Evolutionary conservation across 2,113 vertebrate genomes (phyloP).

Genomic region (Gavia stellata): DNA sequence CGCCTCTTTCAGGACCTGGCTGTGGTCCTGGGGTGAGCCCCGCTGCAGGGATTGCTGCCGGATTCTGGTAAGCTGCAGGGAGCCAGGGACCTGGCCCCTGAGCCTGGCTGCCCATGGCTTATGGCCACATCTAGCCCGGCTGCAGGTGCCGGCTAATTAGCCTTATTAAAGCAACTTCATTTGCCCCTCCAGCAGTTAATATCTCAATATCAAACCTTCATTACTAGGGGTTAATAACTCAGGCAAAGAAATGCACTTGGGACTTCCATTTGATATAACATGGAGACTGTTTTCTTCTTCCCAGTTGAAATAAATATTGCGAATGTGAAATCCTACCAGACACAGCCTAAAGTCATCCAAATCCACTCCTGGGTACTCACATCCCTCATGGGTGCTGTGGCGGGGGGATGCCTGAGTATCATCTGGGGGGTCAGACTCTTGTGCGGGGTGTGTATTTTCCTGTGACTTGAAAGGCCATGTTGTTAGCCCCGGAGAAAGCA

Average conservation of each 20-base stretch:
- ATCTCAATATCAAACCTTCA: constrained; percentile 41
- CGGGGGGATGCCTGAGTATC: background rate
- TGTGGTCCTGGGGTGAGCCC: background rate
- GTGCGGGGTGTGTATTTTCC: background rate
- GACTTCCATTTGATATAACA: background rate
- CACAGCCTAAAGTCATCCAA: background rate
- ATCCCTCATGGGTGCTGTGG: background rate
- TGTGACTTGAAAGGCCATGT: background rate
- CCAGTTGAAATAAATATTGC: background rate
- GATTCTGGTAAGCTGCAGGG: background rate
- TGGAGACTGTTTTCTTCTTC: background rate
- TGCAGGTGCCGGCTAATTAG: constrained; percentile 41
- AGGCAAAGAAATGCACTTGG: background rate
- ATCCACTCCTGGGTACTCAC: background rate
- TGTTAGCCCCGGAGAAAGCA: background rate
- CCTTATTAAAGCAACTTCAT: constrained; percentile 34
- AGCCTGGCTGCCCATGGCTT: rapidly evolving
- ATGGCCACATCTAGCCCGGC: background rate
- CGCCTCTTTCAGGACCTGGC: background rate
- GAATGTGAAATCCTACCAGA: background rate
- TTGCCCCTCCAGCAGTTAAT: constrained; percentile 40
- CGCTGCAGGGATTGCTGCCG: background rate
- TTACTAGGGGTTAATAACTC: constrained; percentile 52
- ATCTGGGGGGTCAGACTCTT: background rate
- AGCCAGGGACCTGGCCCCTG: background rate